Evolutionary conservation across 2,888 invertebrate genomes (phyloP).

Genomic region (Parascotia fuliginaria): DNA sequence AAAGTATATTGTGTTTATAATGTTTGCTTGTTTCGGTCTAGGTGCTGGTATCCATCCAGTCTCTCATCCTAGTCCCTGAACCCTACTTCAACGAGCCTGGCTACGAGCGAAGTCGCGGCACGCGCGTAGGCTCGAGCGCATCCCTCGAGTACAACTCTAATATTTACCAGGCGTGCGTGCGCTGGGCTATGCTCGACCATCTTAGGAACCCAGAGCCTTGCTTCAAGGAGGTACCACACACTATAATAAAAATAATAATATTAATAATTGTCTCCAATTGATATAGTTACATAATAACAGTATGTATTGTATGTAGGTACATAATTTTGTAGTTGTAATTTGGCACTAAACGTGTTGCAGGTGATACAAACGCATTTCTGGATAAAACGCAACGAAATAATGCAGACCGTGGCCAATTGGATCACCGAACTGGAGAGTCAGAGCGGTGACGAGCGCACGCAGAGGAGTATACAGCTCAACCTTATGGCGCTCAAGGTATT

Average conservation of each 20-base stretch:
- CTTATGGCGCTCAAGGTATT: constrained; percentile 91
- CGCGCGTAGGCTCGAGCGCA: constrained; percentile 94
- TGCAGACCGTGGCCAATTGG: constrained; percentile 95
- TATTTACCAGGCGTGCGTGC: constrained; percentile 96
- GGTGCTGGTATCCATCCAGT: constrained; percentile 97
- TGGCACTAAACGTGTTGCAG: too few species aligned
- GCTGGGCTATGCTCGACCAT: constrained; percentile 98
- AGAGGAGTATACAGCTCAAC: constrained; percentile 90
- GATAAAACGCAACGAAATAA: constrained; percentile 96
- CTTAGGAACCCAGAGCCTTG: constrained; percentile 95
- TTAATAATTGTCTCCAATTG: too few species aligned
- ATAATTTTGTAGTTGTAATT: too few species aligned
- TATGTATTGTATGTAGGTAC: too few species aligned
- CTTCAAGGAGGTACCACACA: constrained; percentile 95
- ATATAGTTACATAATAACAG: too few species aligned
- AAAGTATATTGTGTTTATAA: too few species aligned
- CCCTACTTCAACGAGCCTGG: constrained; percentile 98
- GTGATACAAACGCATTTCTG: constrained; percentile 97
- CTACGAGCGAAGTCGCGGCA: constrained; percentile 95
- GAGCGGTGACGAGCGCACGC: constrained; percentile 91
- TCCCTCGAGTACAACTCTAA: constrained; percentile 98
- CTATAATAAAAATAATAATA: too few species aligned
- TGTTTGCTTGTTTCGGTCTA: constrained; percentile 58
- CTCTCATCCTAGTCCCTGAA: constrained; percentile 95
- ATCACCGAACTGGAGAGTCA: constrained; percentile 94